phyloP scores from a whole-genome alignment of 2,113 vertebrate species.

The Rhizomys pruinosus region DNA sequence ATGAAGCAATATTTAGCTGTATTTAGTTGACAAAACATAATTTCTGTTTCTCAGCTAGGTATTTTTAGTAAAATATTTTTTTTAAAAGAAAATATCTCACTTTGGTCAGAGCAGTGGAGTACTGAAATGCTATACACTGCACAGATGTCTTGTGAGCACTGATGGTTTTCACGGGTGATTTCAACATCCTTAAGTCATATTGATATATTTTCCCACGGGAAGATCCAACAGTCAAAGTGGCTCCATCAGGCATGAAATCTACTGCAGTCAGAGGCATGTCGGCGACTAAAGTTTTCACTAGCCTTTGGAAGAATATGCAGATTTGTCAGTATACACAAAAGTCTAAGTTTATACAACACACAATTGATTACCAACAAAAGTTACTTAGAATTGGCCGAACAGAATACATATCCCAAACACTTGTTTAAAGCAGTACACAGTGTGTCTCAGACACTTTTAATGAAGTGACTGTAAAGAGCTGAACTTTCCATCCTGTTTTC shows the following conservation, averaged over 20 bases:
- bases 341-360: not conserved
- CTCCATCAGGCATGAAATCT: constrained; percentile 95
- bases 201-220: constrained; percentile 95
- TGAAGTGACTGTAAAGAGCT: not conserved
- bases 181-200: constrained; percentile 96
- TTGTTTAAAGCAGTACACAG: constrained; percentile 20
- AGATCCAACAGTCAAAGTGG: constrained; percentile 93
- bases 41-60: constrained; percentile 16
- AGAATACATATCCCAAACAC: not conserved
- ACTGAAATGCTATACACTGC: constrained; percentile 94
- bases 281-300: constrained; percentile 91
- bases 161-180: constrained; percentile 90
- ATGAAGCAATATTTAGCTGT: constrained; percentile 19
- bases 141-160: constrained; percentile 96
- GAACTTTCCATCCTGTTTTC: not conserved
- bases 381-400: not conserved
- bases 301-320: constrained; percentile 73
- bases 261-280: constrained; percentile 95
- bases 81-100: constrained; percentile 80
- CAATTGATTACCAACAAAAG: not conserved
- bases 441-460: not conserved
- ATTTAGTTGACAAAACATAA: not conserved
- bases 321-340: too few species aligned
- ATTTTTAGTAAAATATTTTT: constrained; percentile 46
- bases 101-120: constrained; percentile 87